Evolutionary conservation across 2,797 vertebrate species (phyloP), one percentile per base, ranked within the genome.

Genomic region (Macropus fuliginosus): DNA sequence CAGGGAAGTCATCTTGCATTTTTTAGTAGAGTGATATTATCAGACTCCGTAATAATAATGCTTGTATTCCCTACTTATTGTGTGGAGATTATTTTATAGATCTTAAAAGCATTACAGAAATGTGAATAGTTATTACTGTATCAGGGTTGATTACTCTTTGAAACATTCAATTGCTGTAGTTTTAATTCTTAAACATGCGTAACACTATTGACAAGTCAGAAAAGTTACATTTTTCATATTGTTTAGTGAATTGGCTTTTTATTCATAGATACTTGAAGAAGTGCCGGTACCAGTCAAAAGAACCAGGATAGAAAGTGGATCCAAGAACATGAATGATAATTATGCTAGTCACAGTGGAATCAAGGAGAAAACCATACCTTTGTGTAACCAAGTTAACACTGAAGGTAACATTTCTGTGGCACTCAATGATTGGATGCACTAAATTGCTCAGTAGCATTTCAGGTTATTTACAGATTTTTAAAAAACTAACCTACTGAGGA

Each of bases 231-330:
- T 27, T 31, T 55, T 29, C 92, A 28, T 91, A 3, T 24, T 40
- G 91, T 91, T 57, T 12, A 94, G 56, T 94, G 95, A 94, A 96
- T 94, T 1, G 21, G 93, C 1, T 92, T 96, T 98, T 62, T 98
- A 94, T 98, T 96, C 92, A 54, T 92, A 99, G 98, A 95, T 55
- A 5, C 55, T 95, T 94, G 97, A 97, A 96, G 98, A 98, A 91
- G 96, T 93, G 8, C 96, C 99, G 96, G 99, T 99, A 0, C 98
- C 98, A 5, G 98, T 98, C 74, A 99, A 99, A 98, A 99, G 99
- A 97, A 98, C 99, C 96, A 99, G 99, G 98, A 98, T 99, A 98
- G 99, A 99, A 96, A 98, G 99, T 0, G 0, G 95, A 89, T 94
- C 92, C 54, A 94, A 93, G 94, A 98, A 97, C 81, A 90, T 95